These are phyloP conservation scores for Notothenia coriiceps DNA, from an alignment of 2,113 vertebrate genomes.

Conservation along the genomic window DNA sequence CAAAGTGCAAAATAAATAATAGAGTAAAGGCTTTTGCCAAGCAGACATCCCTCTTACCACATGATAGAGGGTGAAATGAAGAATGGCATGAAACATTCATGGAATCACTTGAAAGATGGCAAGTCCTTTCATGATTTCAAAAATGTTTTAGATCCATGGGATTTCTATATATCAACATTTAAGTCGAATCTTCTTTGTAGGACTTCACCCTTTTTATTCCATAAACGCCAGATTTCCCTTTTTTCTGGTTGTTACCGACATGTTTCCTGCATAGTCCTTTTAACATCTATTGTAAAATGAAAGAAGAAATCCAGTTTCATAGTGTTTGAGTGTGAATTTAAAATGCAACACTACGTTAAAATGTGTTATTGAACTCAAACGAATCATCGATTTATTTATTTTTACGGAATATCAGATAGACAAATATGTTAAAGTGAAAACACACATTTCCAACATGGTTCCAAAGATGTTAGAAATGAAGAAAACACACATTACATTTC, in stretches of 20 bases:
- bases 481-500: neutral
- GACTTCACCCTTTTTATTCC: neutral
- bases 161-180: constrained; percentile 7
- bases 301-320: neutral
- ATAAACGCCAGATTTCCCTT: neutral
- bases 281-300: neutral
- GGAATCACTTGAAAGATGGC: constrained; percentile 40
- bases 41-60: neutral
- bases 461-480: too few relatives aligned
- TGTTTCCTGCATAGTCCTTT: neutral
- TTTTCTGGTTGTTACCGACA: neutral
- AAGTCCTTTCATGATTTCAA: constrained; percentile 43
- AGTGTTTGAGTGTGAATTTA: neutral
- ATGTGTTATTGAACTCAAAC: neutral
- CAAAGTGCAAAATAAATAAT: constrained; percentile 31
- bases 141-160: constrained; percentile 4
- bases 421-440: too few relatives aligned
- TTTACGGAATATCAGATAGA: too few relatives aligned
- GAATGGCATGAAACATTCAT: constrained; percentile 45
- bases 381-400: too few relatives aligned
- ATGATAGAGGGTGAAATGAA: constrained; percentile 42
- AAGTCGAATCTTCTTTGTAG: neutral
- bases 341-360: neutral
- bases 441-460: too few relatives aligned
- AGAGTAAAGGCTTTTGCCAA: neutral